phyloP scores from a whole-genome alignment of 2,797 vertebrate species.

The Intellagama lesueurii region DNA sequence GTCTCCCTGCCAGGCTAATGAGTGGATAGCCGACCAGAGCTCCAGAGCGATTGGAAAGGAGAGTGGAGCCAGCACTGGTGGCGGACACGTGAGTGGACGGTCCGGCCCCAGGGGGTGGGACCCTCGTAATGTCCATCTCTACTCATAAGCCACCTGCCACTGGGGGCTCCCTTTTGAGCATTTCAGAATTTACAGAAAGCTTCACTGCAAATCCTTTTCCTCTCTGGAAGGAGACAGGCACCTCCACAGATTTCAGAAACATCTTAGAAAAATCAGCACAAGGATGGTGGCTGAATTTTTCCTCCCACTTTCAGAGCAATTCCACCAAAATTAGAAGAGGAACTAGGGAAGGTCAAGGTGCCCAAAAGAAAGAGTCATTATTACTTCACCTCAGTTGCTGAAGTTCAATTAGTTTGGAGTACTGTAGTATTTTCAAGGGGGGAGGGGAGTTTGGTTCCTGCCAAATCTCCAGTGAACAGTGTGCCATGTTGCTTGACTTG shows the following conservation, averaged over 20 bases:
- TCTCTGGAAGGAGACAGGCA: background rate
- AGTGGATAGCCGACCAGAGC: too few species aligned
- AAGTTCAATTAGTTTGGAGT: conserved; percentile 55
- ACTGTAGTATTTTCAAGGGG: conserved; percentile 45
- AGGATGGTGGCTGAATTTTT: background rate
- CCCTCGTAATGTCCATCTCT: too few species aligned
- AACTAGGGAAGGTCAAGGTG: background rate
- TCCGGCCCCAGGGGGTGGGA: too few species aligned
- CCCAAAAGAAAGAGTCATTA: conserved; percentile 31
- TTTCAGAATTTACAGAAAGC: too few species aligned
- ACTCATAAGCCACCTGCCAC: too few species aligned
- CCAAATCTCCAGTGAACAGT: conserved; percentile 34
- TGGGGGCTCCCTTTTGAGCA: too few species aligned
- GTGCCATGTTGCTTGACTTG: conserved; percentile 52
- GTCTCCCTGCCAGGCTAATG: too few species aligned
- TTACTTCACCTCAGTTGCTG: conserved; percentile 55
- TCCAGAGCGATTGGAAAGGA: too few species aligned
- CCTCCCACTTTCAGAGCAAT: conserved; percentile 8
- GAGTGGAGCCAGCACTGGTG: too few species aligned
- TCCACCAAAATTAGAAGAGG: conserved; percentile 26
- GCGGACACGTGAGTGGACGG: too few species aligned
- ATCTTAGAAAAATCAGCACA: background rate
- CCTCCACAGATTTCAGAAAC: background rate
- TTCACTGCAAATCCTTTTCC: too few species aligned
- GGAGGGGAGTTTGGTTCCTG: conserved; percentile 45